These are phyloP conservation scores for Pseudolycoriella hygida DNA, from an alignment of 2,888 invertebrate species.

Conservation along the genomic window DNA sequence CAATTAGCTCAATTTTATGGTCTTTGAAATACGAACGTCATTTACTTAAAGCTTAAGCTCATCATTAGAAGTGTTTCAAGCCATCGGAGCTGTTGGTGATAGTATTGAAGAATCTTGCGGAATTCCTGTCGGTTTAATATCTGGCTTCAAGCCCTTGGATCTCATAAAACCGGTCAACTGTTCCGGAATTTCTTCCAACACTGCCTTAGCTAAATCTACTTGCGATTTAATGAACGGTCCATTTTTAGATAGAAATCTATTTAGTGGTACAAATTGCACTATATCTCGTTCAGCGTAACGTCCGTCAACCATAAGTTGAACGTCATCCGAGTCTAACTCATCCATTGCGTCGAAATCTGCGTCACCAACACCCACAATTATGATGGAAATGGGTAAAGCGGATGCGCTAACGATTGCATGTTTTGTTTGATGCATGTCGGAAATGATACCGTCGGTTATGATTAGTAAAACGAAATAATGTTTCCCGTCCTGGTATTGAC, in stretches of 20 bases:
- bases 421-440: too few species aligned
- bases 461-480: too few species aligned
- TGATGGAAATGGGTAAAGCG: too few species aligned
- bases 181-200: constrained; percentile 1
- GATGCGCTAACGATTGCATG: too few species aligned
- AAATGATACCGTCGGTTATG: background rate
- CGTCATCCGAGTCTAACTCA: constrained; percentile 3
- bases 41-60: too few species aligned
- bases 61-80: too few species aligned
- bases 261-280: constrained; percentile 3
- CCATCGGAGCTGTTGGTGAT: background rate
- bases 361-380: constrained; percentile 1
- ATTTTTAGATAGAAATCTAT: background rate
- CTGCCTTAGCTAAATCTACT: constrained; percentile 2
- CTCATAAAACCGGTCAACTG: constrained; percentile 3
- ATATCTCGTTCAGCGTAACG: background rate
- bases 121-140: background rate
- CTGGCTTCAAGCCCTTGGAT: constrained; percentile 1
- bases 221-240: constrained; percentile 1
- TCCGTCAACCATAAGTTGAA: background rate
- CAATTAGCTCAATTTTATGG: too few species aligned
- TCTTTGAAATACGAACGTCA: too few species aligned
- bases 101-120: background rate
- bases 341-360: constrained; percentile 1
- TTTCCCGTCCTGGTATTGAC: too few species aligned